A percentile compares a stretch with the other conserved stretches of the same genome.
These are phyloP conservation scores for Drosophila paramelanica DNA, from an alignment of 2,888 invertebrate genomes.

Conservation along the genomic window DNA sequence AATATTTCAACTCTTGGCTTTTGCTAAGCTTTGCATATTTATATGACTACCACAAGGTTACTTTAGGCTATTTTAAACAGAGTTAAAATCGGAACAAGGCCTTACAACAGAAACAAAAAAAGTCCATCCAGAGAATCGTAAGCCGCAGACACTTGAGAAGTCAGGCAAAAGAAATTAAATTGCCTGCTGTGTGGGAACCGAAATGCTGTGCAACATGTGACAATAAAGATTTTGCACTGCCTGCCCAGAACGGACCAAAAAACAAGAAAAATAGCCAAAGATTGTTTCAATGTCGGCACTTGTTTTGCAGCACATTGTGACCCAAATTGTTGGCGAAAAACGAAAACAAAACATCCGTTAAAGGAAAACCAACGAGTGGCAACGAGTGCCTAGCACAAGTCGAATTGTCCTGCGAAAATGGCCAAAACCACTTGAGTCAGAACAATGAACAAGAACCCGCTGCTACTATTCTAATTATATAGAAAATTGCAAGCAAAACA, in stretches of 20 bases:
- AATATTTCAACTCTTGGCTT: not conserved
- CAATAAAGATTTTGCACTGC: constrained; percentile 71
- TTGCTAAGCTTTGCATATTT: not conserved
- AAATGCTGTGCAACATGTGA: constrained; percentile 74
- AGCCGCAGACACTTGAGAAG: constrained; percentile 64
- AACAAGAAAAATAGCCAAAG: constrained; percentile 24
- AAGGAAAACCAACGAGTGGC: constrained; percentile 41
- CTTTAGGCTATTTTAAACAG: constrained; percentile 15
- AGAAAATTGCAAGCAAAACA: constrained; percentile 76
- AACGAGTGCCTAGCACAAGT: constrained; percentile 52
- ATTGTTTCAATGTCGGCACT: constrained; percentile 73
- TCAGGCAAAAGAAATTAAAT: constrained; percentile 48
- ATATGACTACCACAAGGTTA: constrained; percentile 1
- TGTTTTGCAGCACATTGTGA: constrained; percentile 69
- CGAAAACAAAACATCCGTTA: constrained; percentile 35
- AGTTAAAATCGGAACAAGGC: constrained; percentile 22
- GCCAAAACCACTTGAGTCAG: constrained; percentile 57
- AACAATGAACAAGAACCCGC: constrained; percentile 51
- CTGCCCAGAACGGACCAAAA: constrained; percentile 38
- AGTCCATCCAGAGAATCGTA: constrained; percentile 5
- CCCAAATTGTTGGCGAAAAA: constrained; percentile 69
- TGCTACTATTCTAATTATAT: constrained; percentile 72
- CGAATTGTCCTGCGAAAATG: constrained; percentile 28
- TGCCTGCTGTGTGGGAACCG: constrained; percentile 79
- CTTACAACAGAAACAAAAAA: constrained; percentile 18